These are phyloP conservation scores for Pluvialis apricaria DNA, from an alignment of 2,113 vertebrate genomes.

Conservation along the genomic window DNA sequence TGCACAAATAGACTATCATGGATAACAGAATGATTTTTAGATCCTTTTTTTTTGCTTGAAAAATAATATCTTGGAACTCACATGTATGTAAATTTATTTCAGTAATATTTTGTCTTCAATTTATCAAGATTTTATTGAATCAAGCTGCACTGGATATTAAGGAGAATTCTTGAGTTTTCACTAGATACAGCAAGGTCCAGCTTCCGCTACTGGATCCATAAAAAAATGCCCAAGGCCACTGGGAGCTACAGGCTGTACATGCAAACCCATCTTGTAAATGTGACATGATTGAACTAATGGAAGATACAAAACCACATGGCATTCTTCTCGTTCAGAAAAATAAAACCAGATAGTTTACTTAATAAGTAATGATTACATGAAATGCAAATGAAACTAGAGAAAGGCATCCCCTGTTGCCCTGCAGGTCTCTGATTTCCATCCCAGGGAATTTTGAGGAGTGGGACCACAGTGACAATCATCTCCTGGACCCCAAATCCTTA, in stretches of 20 bases:
- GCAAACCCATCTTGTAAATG: not conserved
- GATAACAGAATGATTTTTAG: not conserved
- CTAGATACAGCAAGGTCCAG: not conserved
- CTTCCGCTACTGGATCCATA: not conserved
- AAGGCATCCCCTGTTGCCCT: not conserved
- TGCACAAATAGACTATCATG: not conserved
- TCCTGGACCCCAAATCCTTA: not conserved
- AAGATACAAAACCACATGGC: not conserved
- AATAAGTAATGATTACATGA: not conserved
- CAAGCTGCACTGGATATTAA: not conserved
- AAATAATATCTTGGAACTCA: not conserved
- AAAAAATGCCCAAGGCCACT: not conserved
- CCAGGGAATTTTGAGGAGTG: not conserved
- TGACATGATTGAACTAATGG: slow-evolving; percentile 20
- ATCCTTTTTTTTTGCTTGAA: not conserved
- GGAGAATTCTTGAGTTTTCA: not conserved
- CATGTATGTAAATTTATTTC: not conserved
- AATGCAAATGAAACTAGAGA: not conserved
- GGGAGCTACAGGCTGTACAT: not conserved
- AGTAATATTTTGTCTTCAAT: not conserved
- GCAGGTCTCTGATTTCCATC: not conserved
- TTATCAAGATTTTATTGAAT: not conserved
- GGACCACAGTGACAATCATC: not conserved
- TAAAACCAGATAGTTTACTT: slow-evolving; percentile 3
- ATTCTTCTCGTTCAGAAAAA: slow-evolving; percentile 5